Evolutionary conservation across 2,888 invertebrate species (phyloP), one percentile per base, ranked within the genome.

Genomic region (Callinectes sapidus): DNA sequence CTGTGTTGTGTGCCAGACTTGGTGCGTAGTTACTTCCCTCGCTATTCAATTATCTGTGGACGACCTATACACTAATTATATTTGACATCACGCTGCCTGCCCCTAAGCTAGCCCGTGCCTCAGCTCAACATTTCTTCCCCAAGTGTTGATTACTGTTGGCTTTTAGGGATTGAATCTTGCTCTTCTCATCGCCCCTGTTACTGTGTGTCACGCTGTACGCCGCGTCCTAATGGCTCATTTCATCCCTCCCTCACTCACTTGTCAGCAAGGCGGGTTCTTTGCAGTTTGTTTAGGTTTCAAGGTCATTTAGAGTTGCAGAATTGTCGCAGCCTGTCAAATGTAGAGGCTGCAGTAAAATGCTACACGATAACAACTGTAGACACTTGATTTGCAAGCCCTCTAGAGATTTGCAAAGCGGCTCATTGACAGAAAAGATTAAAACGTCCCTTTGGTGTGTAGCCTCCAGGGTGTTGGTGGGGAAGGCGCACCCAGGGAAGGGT

Each of bases 391-490:
- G 35, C 14, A 35, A 35, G 35, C 35, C 35, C 35, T 14, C 35
- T 2, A 81, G 35, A 81, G 13, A 35, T 81, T 81, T 81, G 35
- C 16, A 18, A 35, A 81, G 32, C 81, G 32, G 35, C 16, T 81
- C 81, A 81, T 81, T 35, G 81, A 81, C 81, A 81, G 81, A 81
- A 81, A 81, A 81, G 81, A 81, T 81, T 81, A 81, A 81, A 81
- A 81, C 81, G 35, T 81, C 35, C 81, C 81, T 81, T 81, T 81
- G 81, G 35, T 81, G 35, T 35, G 81, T 35, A 16, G 16, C 81
- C 35, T 81, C 16, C 18, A 66, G 18, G 71, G 89, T 32, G 35
- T 39, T 48, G 42, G 14, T 71, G 16, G 90, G 71, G 90, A 42
- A 35, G 32, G 32, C 42, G 66, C 66, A 55, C 39, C 66, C 66